phyloP scores from a whole-genome alignment of 2,797 vertebrate species.

The Notoglanidium macrostoma region DNA sequence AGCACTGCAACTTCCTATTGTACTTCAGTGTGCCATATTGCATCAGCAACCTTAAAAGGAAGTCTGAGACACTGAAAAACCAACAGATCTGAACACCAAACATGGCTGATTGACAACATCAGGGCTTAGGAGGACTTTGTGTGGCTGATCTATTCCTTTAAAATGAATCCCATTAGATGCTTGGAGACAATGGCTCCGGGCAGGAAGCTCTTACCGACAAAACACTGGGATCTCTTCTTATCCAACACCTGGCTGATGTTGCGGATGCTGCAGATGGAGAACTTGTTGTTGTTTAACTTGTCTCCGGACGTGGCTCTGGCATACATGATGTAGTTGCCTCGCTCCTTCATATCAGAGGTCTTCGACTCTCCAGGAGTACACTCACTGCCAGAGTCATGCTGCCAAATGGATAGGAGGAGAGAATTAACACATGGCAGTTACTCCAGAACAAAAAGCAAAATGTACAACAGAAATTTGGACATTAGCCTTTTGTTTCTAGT shows the following conservation, averaged over 20 bases:
- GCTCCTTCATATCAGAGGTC: constrained; percentile 83
- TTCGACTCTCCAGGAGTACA: constrained; percentile 96
- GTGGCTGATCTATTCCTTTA: neutral
- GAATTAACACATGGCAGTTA: neutral
- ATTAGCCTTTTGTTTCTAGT: neutral
- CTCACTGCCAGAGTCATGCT: constrained; percentile 95
- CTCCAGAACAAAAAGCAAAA: neutral
- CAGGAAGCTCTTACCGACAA: constrained; percentile 84
- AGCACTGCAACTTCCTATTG: neutral
- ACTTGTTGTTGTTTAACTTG: constrained; percentile 95
- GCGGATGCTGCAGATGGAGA: constrained; percentile 91
- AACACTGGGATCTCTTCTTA: constrained; percentile 88
- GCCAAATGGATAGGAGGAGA: constrained; percentile 19
- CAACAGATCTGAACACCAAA: neutral
- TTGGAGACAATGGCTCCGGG: neutral
- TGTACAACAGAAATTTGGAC: neutral
- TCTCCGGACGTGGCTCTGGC: constrained; percentile 96
- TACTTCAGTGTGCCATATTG: neutral
- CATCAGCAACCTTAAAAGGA: neutral
- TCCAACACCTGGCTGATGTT: constrained; percentile 92
- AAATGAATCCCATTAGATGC: neutral
- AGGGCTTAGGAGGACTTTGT: neutral
- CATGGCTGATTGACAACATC: neutral
- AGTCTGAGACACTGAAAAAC: neutral
- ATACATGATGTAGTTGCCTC: constrained; percentile 97